A percentile compares a stretch with the other conserved stretches of the same genome.
These are phyloP conservation scores for Pholis gunnellus DNA, from an alignment of 2,113 vertebrate genomes.

Conservation along the genomic window DNA sequence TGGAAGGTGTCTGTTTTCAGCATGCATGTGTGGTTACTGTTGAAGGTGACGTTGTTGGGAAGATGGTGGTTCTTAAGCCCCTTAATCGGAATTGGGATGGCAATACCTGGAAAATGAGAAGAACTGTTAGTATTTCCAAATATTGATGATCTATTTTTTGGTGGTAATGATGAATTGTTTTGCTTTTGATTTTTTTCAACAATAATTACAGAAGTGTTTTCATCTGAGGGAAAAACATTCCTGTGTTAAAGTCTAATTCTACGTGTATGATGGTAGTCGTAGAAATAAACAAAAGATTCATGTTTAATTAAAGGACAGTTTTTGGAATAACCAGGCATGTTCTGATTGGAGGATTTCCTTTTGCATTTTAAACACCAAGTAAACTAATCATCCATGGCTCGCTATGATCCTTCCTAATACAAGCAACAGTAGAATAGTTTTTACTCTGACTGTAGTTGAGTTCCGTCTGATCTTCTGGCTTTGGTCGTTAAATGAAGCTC, in stretches of 20 bases:
- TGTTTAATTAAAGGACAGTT: neutral
- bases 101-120: constrained; percentile 88
- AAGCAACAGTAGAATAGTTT: neutral
- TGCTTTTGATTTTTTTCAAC: neutral
- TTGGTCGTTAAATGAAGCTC: constrained; percentile 36
- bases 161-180: neutral
- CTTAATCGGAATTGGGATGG: constrained; percentile 94
- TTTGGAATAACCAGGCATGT: neutral
- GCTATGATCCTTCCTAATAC: constrained; percentile 15
- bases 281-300: neutral
- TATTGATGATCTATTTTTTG: neutral
- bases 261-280: neutral
- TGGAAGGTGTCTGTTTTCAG: constrained; percentile 88
- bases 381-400: constrained; percentile 37
- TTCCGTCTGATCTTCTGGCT: constrained; percentile 51
- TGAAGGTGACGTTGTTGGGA: constrained; percentile 83
- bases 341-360: neutral
- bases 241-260: neutral
- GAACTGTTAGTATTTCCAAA: constrained; percentile 22
- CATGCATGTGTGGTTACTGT: constrained; percentile 88
- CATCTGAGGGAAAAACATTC: neutral
- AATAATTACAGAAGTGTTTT: neutral
- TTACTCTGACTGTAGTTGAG: neutral
- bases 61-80: constrained; percentile 84
- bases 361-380: constrained; percentile 31